Conservation (phyloP, 2,888 invertebrate genomes). For the Timandra comae region DNA sequence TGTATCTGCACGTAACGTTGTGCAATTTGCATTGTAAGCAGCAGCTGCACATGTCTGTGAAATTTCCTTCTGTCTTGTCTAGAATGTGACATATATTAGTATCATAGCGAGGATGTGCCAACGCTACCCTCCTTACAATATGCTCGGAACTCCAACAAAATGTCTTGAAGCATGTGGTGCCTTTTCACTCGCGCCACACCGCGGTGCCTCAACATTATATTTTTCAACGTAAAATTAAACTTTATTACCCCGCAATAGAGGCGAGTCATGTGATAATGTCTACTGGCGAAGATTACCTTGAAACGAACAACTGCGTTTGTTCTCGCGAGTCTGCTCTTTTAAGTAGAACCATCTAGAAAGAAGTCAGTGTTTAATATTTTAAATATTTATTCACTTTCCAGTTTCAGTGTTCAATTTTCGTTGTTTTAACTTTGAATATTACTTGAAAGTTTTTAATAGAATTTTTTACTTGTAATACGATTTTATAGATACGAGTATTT, state of each 20-base stretch:
- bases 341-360: conserved; percentile 3
- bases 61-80: conserved; percentile 20
- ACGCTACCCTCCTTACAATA: conserved; percentile 19
- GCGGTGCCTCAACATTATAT: conserved; percentile 12
- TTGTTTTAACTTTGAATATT: too few relatives aligned
- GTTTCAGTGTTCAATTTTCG: background rate
- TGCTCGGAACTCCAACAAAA: conserved; percentile 25
- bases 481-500: too few relatives aligned
- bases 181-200: conserved; percentile 11
- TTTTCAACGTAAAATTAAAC: conserved; percentile 28
- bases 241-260: conserved; percentile 18
- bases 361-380: conserved; percentile 4
- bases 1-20: conserved; percentile 14
- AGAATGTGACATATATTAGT: conserved; percentile 32
- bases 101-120: conserved; percentile 18
- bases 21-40: conserved; percentile 21
- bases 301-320: conserved; percentile 14
- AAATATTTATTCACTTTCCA: background rate
- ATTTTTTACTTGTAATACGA: too few relatives aligned
- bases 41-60: conserved; percentile 12
- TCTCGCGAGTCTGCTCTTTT: conserved; percentile 13
- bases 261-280: conserved; percentile 17
- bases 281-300: conserved; percentile 11
- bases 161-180: conserved; percentile 19
- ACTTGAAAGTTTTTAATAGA: too few relatives aligned